phyloP scores from a whole-genome alignment of 2,113 vertebrate species.

The Poecilia latipinna region DNA sequence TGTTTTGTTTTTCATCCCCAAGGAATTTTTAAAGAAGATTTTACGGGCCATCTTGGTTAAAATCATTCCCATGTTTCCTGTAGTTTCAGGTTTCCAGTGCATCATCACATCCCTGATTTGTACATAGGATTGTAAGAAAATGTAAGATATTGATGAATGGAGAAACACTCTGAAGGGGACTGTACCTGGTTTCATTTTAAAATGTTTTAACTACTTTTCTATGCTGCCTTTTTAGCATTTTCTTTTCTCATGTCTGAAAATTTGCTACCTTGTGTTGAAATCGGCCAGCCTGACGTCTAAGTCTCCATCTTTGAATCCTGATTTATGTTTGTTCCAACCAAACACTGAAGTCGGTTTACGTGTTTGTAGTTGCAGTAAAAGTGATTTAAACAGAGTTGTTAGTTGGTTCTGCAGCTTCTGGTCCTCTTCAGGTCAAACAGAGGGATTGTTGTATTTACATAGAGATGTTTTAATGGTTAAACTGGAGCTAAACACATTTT shows the following conservation, averaged over 20 bases:
- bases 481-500: neutral
- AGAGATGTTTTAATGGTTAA: conserved; percentile 28
- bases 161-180: conserved; percentile 15
- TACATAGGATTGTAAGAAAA: conserved; percentile 68
- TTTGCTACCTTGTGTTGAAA: neutral
- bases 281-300: conserved; percentile 6
- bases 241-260: neutral
- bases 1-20: neutral
- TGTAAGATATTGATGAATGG: conserved; percentile 45
- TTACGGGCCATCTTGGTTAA: neutral
- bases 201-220: conserved; percentile 58
- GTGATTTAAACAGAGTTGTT: neutral
- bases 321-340: neutral
- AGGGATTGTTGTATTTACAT: neutral
- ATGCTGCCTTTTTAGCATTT: conserved; percentile 48
- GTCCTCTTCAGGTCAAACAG: neutral
- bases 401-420: neutral
- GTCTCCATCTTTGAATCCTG: conserved; percentile 5
- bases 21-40: conserved; percentile 5
- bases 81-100: conserved; percentile 20
- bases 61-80: neutral
- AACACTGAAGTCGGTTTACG: neutral
- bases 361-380: conserved; percentile 1
- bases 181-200: conserved; percentile 39
- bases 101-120: conserved; percentile 39